Evolutionary conservation across 2,797 vertebrate genomes (phyloP).

Genomic region (Catamblyrhynchus diadema): DNA sequence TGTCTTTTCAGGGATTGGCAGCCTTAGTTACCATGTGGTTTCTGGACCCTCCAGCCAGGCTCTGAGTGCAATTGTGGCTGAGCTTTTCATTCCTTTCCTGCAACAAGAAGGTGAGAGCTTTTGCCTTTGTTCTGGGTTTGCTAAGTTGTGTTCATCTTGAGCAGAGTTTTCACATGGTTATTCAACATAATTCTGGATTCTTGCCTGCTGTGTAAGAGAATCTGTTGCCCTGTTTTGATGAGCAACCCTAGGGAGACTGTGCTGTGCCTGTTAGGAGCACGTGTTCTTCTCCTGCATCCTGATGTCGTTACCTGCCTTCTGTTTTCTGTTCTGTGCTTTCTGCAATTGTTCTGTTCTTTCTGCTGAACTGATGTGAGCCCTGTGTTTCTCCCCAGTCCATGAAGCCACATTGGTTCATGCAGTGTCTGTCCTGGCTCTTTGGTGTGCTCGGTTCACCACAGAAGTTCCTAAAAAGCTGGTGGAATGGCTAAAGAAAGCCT

Average conservation of each 20-base stretch:
- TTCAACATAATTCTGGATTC: neutral
- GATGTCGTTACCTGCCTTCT: neutral
- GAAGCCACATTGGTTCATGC: slow-evolving; percentile 93
- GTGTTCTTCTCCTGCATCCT: neutral
- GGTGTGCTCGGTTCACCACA: slow-evolving; percentile 87
- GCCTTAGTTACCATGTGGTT: slow-evolving; percentile 90
- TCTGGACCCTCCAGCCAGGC: slow-evolving; percentile 90
- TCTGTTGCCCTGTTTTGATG: neutral
- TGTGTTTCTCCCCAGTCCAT: slow-evolving; percentile 79
- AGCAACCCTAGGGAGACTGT: neutral
- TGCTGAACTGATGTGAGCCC: neutral
- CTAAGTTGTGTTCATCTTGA: neutral
- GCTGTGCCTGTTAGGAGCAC: neutral
- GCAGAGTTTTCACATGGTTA: neutral
- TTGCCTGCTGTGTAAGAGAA: neutral
- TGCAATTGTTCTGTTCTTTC: neutral
- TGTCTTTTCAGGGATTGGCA: slow-evolving; percentile 84
- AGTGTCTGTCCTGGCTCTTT: slow-evolving; percentile 88
- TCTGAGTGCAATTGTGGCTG: slow-evolving; percentile 82
- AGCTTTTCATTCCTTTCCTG: slow-evolving; percentile 94
- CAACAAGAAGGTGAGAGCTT: slow-evolving; percentile 91
- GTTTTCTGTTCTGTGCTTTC: neutral
- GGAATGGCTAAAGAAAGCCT: slow-evolving; percentile 95
- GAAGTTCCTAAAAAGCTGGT: slow-evolving; percentile 85
- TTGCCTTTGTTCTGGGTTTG: neutral